Evolutionary conservation across 1,140 invertebrate species (phyloP).

Genomic region (Pentalonia nigronervosa): DNA sequence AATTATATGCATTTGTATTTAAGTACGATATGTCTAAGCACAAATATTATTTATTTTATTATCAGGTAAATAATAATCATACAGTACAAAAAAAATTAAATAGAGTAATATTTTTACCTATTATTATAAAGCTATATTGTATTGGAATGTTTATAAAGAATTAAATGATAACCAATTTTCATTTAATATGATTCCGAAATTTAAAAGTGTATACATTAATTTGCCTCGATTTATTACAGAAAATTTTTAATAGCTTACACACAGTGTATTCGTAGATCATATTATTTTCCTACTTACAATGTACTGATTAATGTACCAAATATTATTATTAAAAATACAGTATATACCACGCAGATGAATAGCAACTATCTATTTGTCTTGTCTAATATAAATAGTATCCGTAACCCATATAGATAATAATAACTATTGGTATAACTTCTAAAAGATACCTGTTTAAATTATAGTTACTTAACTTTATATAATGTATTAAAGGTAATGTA

Average conservation of each 20-base stretch:
- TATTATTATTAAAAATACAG: neutral
- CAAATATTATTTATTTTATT: neutral
- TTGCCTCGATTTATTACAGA: neutral
- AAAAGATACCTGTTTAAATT: neutral
- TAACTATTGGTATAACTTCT: neutral
- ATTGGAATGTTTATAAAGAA: neutral
- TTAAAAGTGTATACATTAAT: neutral
- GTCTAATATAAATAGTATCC: neutral
- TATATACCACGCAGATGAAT: neutral
- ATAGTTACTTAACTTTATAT: neutral
- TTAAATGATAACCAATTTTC: neutral
- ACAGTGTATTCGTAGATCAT: neutral
- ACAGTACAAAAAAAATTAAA: neutral
- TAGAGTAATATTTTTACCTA: neutral
- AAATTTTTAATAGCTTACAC: neutral
- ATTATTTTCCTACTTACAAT: neutral
- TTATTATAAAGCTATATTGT: neutral
- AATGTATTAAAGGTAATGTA: neutral
- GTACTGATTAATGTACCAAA: neutral
- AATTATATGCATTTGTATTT: neutral
- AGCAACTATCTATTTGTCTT: neutral
- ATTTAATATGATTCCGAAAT: neutral
- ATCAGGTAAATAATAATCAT: neutral
- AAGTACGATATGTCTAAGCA: neutral
- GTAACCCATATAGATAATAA: neutral